A percentile compares a stretch with the other conserved stretches of the same genome.
Conservation (phyloP, 2,888 invertebrate species). For the Tuberolachnus salignus region DNA sequence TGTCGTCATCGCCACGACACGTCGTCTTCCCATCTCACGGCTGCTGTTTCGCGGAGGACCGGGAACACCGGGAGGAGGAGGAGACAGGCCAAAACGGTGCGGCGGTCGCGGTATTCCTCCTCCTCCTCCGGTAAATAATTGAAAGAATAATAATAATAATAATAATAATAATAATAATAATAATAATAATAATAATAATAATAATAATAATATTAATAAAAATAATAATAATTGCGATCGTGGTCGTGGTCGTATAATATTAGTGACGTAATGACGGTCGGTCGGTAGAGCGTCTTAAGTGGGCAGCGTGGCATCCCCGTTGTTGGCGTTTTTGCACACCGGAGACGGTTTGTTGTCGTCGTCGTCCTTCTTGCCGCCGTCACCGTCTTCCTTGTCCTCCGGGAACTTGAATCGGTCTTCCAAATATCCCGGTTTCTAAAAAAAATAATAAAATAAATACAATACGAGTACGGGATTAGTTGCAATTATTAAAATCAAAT, state of each 20-base stretch:
- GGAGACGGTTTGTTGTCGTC: too few species aligned
- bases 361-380: not conserved
- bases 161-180: too few species aligned
- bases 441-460: not conserved
- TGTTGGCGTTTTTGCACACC: not conserved
- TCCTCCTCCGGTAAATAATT: not conserved
- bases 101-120: not conserved
- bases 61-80: too few species aligned
- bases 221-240: not conserved
- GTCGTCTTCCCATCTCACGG: not conserved
- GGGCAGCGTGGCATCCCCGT: slow-evolving; percentile 27
- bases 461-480: not conserved
- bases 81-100: too few species aligned
- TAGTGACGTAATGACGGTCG: not conserved
- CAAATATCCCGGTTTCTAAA: slow-evolving; percentile 57
- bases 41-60: not conserved
- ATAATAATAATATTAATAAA: too few species aligned
- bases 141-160: not conserved
- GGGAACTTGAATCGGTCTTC: slow-evolving; percentile 52
- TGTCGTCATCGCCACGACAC: not conserved
- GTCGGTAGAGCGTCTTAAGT: slow-evolving; percentile 9
- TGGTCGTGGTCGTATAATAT: slow-evolving; percentile 4
- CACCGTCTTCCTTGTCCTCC: not conserved
- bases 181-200: not conserved
- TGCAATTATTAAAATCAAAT: too few species aligned